Conservation (phyloP, 2,888 invertebrate species). For the Hirtodrosophila histrioides region DNA sequence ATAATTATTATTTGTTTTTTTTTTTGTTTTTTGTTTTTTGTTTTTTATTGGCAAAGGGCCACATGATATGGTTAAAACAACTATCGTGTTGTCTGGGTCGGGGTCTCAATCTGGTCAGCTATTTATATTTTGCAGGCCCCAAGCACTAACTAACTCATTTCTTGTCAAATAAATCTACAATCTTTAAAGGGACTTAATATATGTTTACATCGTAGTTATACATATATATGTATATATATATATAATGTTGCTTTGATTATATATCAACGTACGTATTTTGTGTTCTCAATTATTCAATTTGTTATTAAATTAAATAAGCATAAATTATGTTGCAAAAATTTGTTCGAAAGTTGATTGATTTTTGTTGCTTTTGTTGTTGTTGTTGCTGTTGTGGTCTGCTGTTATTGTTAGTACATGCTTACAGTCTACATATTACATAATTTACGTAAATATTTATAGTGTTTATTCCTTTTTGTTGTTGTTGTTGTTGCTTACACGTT, state of each 20-base stretch:
- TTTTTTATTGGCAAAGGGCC: conserved; percentile 42
- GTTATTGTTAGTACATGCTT: conserved; percentile 62
- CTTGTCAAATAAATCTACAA: conserved; percentile 41
- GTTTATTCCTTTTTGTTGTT: conserved; percentile 16
- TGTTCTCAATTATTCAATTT: conserved; percentile 35
- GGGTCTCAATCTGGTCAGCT: conserved; percentile 9
- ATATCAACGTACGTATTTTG: conserved; percentile 70
- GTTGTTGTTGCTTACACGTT: conserved; percentile 52
- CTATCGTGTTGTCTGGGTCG: conserved; percentile 21
- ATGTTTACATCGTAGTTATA: conserved; percentile 15
- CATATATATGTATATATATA: conserved; percentile 4
- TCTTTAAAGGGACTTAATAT: conserved; percentile 31
- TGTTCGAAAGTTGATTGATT: conserved; percentile 63
- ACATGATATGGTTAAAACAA: conserved; percentile 66
- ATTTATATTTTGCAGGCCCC: conserved; percentile 27
- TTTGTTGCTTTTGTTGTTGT: conserved; percentile 34
- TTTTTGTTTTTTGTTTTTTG: conserved; percentile 14
- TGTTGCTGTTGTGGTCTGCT: conserved; percentile 59
- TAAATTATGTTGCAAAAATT: conserved; percentile 60
- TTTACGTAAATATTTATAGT: conserved; percentile 54
- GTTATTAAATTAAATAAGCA: conserved; percentile 58
- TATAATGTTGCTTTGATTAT: conserved; percentile 47
- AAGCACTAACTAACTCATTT: conserved; percentile 14
- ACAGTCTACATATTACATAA: conserved; percentile 60
- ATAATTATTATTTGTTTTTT: conserved; percentile 21